Evolutionary conservation across 1,140 invertebrate genomes (phyloP), one percentile per base, ranked within the genome.

Genomic region (Calosoma granatense): DNA sequence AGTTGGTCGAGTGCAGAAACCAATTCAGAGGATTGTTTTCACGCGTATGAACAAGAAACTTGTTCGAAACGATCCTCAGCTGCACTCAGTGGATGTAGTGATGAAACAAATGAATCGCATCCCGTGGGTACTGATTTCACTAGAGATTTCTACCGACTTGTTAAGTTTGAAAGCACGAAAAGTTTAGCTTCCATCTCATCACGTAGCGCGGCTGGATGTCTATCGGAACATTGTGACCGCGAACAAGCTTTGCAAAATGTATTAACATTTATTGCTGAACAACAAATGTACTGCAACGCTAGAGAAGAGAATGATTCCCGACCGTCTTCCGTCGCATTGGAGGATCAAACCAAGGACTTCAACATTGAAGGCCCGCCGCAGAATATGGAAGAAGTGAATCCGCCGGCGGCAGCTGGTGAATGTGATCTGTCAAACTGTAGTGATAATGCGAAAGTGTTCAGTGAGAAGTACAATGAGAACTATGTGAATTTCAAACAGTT

Each of bases 141-240:
- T 2, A 74, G 85, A 58, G 87, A 89, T 70, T 89, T 88, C 71
- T 82, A 80, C 65, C 78, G 85, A 21, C 76, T 89, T 53, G 86
- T 88, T 23, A 87, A 86, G 71, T 87, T 87, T 64, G 87, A 87
- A 71, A 88, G 85, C 68, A 86, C 82, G 56, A 86, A 86, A 67
- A 87, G 85, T 67, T 72, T 88, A 64, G 84, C 85, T n/a, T 86
- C 84, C 6, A 86, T 81, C 56, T 87, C 85, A 17, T 86, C 85
- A 20, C 77, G 79, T 65, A 78, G 81, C 55, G 65, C 78, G 15
- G 70, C 66, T 12, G 73, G 76, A 54, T 74, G 69, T 56, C 72
- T 76, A 1, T 72, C 75, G 14, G 74, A 75, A 58, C 75, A 67
- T 55, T 64, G 70, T 36, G 85, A 86, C 58, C 73, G 83, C 20